phyloP scores from a whole-genome alignment of 2,113 vertebrate species.

The Onychorhynchus coronatus region DNA sequence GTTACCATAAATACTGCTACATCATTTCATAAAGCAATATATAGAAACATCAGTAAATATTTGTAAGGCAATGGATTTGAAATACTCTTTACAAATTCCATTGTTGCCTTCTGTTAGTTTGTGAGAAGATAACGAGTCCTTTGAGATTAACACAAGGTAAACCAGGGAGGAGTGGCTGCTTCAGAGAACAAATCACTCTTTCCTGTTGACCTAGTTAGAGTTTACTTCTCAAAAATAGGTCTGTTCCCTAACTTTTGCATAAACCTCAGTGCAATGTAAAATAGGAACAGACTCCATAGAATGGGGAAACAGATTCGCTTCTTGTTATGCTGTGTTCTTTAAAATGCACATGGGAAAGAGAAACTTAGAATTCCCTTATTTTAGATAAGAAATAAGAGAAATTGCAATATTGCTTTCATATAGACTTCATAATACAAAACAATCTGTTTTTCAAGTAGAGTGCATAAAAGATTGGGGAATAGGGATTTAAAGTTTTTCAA shows the following conservation, averaged over 20 bases:
- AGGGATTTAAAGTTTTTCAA: neutral
- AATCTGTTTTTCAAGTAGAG: neutral
- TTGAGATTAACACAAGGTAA: constrained; percentile 28
- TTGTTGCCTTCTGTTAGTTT: neutral
- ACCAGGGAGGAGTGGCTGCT: neutral
- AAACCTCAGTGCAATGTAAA: neutral
- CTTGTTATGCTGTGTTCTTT: neutral
- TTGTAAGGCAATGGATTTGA: neutral
- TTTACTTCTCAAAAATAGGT: constrained; percentile 2
- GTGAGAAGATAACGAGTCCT: constrained; percentile 14
- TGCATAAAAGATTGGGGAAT: neutral
- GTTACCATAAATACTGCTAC: neutral
- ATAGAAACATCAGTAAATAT: neutral
- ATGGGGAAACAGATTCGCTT: neutral
- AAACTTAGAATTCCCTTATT: neutral
- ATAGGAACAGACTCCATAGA: neutral
- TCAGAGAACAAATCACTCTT: neutral
- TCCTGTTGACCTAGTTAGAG: constrained; percentile 26
- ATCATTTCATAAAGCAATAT: neutral
- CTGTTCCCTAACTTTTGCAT: neutral
- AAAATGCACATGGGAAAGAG: neutral
- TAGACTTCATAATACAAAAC: constrained; percentile 19
- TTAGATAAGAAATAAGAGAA: neutral
- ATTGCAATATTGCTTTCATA: neutral
- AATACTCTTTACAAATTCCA: neutral